Conservation (phyloP, 2,113 vertebrate genomes). For the Ondatra zibethicus region DNA sequence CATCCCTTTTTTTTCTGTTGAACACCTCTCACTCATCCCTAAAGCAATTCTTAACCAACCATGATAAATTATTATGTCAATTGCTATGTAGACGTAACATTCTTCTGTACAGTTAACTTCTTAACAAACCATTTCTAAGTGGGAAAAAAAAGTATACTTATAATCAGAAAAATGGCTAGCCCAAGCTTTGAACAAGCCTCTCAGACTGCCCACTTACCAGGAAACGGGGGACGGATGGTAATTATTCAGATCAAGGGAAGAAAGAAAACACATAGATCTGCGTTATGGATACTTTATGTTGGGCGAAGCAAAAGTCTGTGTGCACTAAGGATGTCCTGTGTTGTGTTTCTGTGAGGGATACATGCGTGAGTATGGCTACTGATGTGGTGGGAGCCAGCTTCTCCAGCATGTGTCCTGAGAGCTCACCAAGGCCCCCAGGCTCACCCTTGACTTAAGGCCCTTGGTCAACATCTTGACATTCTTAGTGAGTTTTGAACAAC, state of each 20-base stretch:
- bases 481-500: background rate
- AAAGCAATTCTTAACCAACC: background rate
- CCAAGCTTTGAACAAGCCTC: background rate
- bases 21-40: background rate
- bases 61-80: too few species aligned
- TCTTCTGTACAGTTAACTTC: background rate
- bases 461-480: background rate
- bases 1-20: background rate
- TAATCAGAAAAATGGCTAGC: background rate
- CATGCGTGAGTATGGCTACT: rapidly evolving
- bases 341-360: too few species aligned
- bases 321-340: background rate
- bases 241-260: background rate
- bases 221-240: background rate
- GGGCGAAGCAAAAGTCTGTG: background rate
- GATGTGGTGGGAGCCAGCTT: rapidly evolving
- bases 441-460: background rate
- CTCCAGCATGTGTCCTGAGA: rapidly evolving
- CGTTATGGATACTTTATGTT: background rate
- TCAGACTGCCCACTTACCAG: background rate
- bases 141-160: background rate
- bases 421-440: rapidly evolving
- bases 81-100: background rate
- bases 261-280: background rate
- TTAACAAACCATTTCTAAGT: background rate